A percentile compares a stretch with the other conserved stretches of the same genome.
phyloP scores from a whole-genome alignment of 2,888 invertebrate genomes.

The Resseliella maxima region DNA sequence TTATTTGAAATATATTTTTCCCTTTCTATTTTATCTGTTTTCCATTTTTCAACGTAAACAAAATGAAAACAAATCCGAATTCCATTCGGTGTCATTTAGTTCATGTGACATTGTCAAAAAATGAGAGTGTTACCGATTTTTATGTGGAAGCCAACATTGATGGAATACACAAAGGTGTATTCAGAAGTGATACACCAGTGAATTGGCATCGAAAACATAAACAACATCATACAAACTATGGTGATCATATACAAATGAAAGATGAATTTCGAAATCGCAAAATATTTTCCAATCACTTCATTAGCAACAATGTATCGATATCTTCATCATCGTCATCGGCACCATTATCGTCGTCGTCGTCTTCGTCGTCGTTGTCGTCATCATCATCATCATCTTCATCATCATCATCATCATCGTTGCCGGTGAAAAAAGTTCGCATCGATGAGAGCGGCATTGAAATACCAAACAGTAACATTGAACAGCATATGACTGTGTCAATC shows the following conservation, averaged over 20 bases:
- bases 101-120: conserved; percentile 31
- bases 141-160: conserved; percentile 7
- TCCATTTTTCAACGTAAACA: not conserved
- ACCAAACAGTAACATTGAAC: not conserved
- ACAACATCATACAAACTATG: conserved; percentile 25
- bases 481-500: not conserved
- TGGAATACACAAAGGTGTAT: conserved; percentile 43
- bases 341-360: not conserved
- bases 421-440: not conserved
- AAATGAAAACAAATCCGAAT: no score
- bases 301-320: not conserved
- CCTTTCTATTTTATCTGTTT: not conserved
- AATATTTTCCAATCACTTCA: conserved; percentile 16
- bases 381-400: no score
- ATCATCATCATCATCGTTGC: not conserved
- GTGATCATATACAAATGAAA: not conserved
- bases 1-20: no score
- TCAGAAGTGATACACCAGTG: conserved; percentile 4
- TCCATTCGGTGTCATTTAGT: not conserved
- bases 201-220: conserved; percentile 31
- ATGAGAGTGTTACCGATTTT: conserved; percentile 1
- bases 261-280: not conserved
- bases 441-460: conserved; percentile 1
- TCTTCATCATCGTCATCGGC: not conserved
- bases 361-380: not conserved